Conservation (phyloP, 2,797 vertebrate genomes). For the Urophycis tenuis region DNA sequence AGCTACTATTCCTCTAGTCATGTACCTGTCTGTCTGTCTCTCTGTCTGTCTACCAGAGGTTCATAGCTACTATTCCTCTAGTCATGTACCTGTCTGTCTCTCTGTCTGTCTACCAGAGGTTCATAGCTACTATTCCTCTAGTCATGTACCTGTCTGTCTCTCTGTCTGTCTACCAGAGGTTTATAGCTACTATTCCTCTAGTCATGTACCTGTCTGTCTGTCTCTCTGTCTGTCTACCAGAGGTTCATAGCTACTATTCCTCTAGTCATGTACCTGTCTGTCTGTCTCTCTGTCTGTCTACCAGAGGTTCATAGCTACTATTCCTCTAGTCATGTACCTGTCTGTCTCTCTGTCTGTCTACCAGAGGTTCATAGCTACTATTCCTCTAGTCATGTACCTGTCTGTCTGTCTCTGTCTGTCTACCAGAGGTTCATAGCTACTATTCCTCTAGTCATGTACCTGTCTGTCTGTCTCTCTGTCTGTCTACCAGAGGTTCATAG, state of each 20-base stretch:
- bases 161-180: no score
- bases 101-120: no score
- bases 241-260: constrained; percentile 84
- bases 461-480: constrained; percentile 81
- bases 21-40: no score
- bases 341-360: constrained; percentile 36
- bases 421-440: constrained; percentile 86
- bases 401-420: not conserved
- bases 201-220: no score
- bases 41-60: no score
- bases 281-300: constrained; percentile 2
- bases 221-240: constrained; percentile 55
- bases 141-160: no score
- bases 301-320: constrained; percentile 89
- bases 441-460: constrained; percentile 88
- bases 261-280: constrained; percentile 80
- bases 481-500: constrained; percentile 80
- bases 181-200: no score
- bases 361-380: constrained; percentile 89
- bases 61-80: no score
- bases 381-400: constrained; percentile 88
- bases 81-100: no score
- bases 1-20: no score
- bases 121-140: no score
- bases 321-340: constrained; percentile 88